Evolutionary conservation across 2,797 vertebrate genomes (phyloP).

Genomic region (Etheostoma nigrum): DNA sequence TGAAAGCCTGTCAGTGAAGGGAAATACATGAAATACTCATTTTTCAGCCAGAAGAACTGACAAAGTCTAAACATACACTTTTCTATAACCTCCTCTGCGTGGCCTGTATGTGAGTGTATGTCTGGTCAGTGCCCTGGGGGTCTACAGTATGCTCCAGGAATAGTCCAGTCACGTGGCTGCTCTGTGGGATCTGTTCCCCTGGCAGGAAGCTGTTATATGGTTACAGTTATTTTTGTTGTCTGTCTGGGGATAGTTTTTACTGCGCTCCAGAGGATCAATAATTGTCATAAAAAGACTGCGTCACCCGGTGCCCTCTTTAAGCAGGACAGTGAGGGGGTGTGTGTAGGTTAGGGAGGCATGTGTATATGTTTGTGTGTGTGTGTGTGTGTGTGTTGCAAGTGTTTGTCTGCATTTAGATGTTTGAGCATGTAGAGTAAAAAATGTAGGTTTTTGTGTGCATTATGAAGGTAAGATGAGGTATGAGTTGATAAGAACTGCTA

Average conservation of each 20-base stretch:
- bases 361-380: conserved; percentile 21
- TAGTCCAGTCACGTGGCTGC: conserved; percentile 85
- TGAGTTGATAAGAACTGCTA: conserved; percentile 17
- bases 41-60: conserved; percentile 75
- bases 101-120: conserved; percentile 51
- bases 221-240: conserved; percentile 99
- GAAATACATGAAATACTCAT: conserved; percentile 79
- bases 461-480: not conserved
- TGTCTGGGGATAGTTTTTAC: conserved; percentile 97
- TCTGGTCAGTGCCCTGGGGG: conserved; percentile 78
- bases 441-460: not conserved
- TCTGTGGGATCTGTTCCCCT: conserved; percentile 95
- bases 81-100: conserved; percentile 61
- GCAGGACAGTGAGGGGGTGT: conserved; percentile 77
- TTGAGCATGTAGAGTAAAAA: not conserved
- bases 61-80: conserved; percentile 63
- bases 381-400: conserved; percentile 9
- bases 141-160: conserved; percentile 84
- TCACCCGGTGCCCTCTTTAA: conserved; percentile 91
- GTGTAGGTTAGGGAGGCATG: conserved; percentile 60
- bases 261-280: conserved; percentile 95
- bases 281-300: conserved; percentile 93
- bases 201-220: conserved; percentile 94
- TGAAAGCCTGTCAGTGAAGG: conserved; percentile 83
- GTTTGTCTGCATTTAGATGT: not conserved